Conservation (phyloP, 2,797 vertebrate genomes). For the Hippoglossus hippoglossus region DNA sequence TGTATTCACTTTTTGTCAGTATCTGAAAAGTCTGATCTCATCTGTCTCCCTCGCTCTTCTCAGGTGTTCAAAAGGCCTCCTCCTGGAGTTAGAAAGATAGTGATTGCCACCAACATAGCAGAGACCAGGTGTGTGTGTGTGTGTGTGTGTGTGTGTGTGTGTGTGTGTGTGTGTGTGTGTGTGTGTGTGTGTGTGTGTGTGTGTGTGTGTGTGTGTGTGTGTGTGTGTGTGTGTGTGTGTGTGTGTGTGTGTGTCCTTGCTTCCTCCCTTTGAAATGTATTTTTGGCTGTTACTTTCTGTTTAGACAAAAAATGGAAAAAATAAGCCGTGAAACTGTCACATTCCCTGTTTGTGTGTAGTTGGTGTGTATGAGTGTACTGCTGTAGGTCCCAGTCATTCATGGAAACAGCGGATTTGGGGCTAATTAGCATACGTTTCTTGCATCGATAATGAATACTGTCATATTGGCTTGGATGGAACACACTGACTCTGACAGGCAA, state of each 20-base stretch:
- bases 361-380: neutral
- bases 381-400: constrained; percentile 17
- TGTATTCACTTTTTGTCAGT: constrained; percentile 19
- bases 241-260: neutral
- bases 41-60: constrained; percentile 49
- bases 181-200: neutral
- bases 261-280: constrained; percentile 6
- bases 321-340: neutral
- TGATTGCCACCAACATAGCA: constrained; percentile 98
- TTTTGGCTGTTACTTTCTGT: constrained; percentile 5
- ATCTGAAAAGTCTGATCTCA: constrained; percentile 35
- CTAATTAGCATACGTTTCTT: constrained; percentile 62
- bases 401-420: constrained; percentile 26
- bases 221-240: neutral
- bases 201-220: neutral
- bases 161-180: neutral
- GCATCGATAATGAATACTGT: constrained; percentile 49
- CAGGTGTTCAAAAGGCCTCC: constrained; percentile 98
- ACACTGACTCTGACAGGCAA: constrained; percentile 43
- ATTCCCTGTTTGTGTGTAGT: neutral
- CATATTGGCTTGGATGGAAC: constrained; percentile 37
- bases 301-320: neutral
- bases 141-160: constrained; percentile 16
- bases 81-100: constrained; percentile 95
- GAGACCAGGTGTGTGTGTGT: constrained; percentile 91